Evolutionary conservation across 1,140 invertebrate species (phyloP), one percentile per base, ranked within the genome.

Genomic region (Nasonia giraulti): DNA sequence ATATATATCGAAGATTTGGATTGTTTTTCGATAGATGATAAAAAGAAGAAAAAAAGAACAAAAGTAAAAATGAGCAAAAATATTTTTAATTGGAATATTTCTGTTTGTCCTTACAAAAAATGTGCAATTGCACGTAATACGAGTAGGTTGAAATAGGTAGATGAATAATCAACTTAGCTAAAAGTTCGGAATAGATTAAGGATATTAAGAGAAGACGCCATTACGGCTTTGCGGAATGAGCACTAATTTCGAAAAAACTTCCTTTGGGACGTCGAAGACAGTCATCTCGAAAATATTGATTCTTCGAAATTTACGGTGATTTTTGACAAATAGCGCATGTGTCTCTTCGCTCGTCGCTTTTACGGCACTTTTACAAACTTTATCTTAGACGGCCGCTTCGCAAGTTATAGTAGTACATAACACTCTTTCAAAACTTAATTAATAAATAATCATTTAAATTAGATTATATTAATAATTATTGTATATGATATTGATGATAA

Each of bases 391-490:
- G 44, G 62, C 69, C 69, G 73, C 77, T 80, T 86, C n/a, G 86
- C 88, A 87, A 86, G 78, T 87, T 88, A 86, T 68, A 55, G 85
- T 87, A 89, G 87, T 88, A 91, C 88, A 90, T 88, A 89, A 88
- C 90, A 86, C 88, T 89, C 89, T 88, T 84, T 87, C 86, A 90
- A 89, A 92, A 92, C 92, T 92, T 93, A 93, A 90, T 92, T 91
- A 92, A 93, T 93, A 93, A 93, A 93, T 93, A 93, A 93, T 93
- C 89, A 89, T 90, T 93, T 93, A 93, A 93, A 93, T 93, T 93
- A 93, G 90, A 92, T 92, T 93, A 92, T 89, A 91, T 91, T 89
- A 91, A 90, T 93, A 93, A 91, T 93, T 92, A 92, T 88, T 90
- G 89, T 90, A 90, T 91, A 90, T 87, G 89, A 92, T 92, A 92